Evolutionary conservation across 2,888 invertebrate species (phyloP), one percentile per base, ranked within the genome.

Genomic region (Ethmia dodecea): DNA sequence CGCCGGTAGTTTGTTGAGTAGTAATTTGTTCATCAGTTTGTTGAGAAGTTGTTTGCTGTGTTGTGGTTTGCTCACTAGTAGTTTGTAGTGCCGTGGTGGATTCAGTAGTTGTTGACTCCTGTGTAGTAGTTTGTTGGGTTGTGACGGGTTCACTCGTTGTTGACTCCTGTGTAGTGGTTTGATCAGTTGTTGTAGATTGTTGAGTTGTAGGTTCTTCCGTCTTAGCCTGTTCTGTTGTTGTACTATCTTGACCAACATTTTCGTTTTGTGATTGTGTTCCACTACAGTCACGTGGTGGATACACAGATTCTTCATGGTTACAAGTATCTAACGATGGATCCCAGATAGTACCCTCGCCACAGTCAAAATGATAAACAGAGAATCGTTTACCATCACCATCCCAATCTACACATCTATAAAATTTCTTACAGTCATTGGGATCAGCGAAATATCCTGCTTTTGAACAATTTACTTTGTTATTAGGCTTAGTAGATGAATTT

Each of bases 281-380:
- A 47, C 67, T 76, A 43, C 87, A 87, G 43, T 77, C 64, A 15
- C 87, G 68, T 31, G 74, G 77, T n/a, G 91, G 90, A 55, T 90
- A 89, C 10, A 91, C 89, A 5, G 90, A 89, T 38, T 89, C 88
- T 45, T 89, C 88, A 53, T 91, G 81, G 64, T 93, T 93, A 60
- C 93, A 93, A 2, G 90, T 89, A 43, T 87, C 88, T 31, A 91
- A 61, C 30, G 87, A 84, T 14, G 90, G 89, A 70, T 93, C 93
- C 86, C 91, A 93, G 45, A 93, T 91, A 1, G 93, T 93, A 16
- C 92, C 92, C 40, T 88, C 88, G 9, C 89, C 88, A 55, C 93
- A 93, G 28, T 89, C 87, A 59, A 92, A 92, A 55, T 90, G 84
- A 59, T 88, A 92, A 5, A 90, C 83, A 33, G 90, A 90, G 58